phyloP scores from a whole-genome alignment of 2,797 vertebrate species.

The Telmatherina bonti region DNA sequence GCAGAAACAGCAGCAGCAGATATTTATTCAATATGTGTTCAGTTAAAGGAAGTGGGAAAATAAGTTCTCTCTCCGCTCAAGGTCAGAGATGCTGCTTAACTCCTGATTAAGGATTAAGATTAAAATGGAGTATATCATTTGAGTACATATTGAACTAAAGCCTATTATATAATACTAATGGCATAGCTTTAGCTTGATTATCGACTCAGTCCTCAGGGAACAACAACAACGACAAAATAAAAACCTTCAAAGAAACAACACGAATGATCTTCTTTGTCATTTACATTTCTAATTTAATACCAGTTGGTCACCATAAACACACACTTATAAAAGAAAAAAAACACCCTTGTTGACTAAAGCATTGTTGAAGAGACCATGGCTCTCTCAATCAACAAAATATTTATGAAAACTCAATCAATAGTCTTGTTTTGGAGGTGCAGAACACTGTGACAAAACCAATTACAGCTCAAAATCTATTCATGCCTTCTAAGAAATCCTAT shows the following conservation, averaged over 20 bases:
- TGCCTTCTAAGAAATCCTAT: conserved; percentile 14
- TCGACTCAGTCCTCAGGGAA: neutral
- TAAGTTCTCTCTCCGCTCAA: conserved; percentile 15
- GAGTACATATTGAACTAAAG: conserved; percentile 7
- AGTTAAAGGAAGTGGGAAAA: neutral
- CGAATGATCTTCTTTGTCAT: neutral
- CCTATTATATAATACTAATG: conserved; percentile 6
- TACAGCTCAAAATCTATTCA: conserved; percentile 24
- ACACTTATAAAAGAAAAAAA: neutral
- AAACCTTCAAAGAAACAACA: neutral
- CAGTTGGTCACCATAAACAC: neutral
- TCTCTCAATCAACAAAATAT: conserved; percentile 18
- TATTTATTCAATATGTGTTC: neutral
- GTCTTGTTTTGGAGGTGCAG: conserved; percentile 20
- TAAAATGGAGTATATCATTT: neutral
- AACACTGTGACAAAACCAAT: conserved; percentile 44
- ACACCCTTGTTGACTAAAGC: neutral
- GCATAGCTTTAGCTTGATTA: neutral
- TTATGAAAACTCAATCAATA: conserved; percentile 39
- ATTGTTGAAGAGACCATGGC: neutral
- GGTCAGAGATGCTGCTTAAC: conserved; percentile 26
- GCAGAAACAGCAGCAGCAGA: neutral
- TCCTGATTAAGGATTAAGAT: conserved; percentile 18
- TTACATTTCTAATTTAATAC: neutral
- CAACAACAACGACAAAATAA: neutral